Base-by-base conservation (phyloP, 2,888 invertebrate genomes). In the Cenopis cana region DNA sequence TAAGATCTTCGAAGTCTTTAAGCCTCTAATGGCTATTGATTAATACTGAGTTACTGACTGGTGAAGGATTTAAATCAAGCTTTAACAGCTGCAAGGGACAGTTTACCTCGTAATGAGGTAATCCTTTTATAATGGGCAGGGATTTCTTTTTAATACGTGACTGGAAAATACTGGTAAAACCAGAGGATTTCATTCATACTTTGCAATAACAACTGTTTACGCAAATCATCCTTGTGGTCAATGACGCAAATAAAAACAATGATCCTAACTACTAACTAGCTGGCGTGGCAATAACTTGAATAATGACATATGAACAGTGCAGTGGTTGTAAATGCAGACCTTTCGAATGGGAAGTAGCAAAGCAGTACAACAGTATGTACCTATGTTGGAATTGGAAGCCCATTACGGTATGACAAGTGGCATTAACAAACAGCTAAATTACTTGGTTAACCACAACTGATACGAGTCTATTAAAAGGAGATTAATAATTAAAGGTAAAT, bases 121-220 rank as follows among this genome's bases (percentile, higher is more conserved):
- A 64, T 59, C 57, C 50, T 6, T 50, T 62, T 62, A 54, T 33
- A 65, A 46, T 64, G 18, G 41, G 29, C 49, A 57, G 38, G 38
- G 38, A 33, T 57, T 49, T 49, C 5, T 46, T 17, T 29, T 24
- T 52, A 52, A 64, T 81, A 80, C 83, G 66, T 56, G 71, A 56
- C 62, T 72, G 65, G 60, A 74, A 71, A 73, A 71, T 73, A 73
- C 67, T 76, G 79, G 79, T 78, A 81, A 86, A 85, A 86, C 82
- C 88, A 88, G 85, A 88, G 87, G 85, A 82, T 86, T 89, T 86
- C 88, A 89, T 89, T 89, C 87, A 90, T 86, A 79, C 80, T 83
- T 77, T 79, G 77, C 76, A 79, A 79, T 81, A 78, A 76, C 80
- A 83, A 82, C 77, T 77, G 80, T 79, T 80, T 78, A 82, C 82